These are phyloP conservation scores for Schrankia costaestrigalis DNA, from an alignment of 2,888 invertebrate genomes.

Conservation along the genomic window DNA sequence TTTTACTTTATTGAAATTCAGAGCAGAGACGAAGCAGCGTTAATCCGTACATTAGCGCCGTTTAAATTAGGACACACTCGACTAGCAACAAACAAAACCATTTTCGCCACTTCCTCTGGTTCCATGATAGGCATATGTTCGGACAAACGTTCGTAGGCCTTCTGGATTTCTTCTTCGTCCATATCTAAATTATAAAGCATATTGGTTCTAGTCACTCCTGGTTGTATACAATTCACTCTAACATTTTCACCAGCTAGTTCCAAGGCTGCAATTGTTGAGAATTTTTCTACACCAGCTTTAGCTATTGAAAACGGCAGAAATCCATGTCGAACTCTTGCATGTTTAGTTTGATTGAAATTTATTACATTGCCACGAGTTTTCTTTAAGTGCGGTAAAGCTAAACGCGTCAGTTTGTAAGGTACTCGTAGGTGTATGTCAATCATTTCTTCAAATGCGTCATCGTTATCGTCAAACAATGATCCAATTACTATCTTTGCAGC, in stretches of 20 bases:
- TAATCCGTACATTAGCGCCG: constrained; percentile 41
- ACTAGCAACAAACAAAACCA: constrained; percentile 51
- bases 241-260: constrained; percentile 43
- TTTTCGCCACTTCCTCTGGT: constrained; percentile 48
- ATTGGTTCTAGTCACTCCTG: constrained; percentile 43
- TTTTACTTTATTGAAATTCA: too few relatives aligned
- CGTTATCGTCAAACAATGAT: constrained; percentile 88
- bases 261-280: constrained; percentile 44
- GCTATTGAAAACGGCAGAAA: constrained; percentile 40
- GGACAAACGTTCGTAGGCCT: constrained; percentile 26
- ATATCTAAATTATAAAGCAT: constrained; percentile 37
- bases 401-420: constrained; percentile 86
- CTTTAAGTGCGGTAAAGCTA: constrained; percentile 89
- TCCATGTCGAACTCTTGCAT: constrained; percentile 64
- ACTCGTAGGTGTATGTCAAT: constrained; percentile 91
- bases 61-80: constrained; percentile 46
- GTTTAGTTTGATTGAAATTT: constrained; percentile 93
- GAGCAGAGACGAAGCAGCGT: constrained; percentile 29
- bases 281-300: constrained; percentile 42
- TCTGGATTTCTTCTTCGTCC: constrained; percentile 34
- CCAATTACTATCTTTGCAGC: constrained; percentile 86
- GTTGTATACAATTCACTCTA: constrained; percentile 44
- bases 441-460: constrained; percentile 89
- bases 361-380: constrained; percentile 90
- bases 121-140: constrained; percentile 36